Base-by-base conservation (phyloP, 2,113 vertebrate genomes). In the Helogale parvula region DNA sequence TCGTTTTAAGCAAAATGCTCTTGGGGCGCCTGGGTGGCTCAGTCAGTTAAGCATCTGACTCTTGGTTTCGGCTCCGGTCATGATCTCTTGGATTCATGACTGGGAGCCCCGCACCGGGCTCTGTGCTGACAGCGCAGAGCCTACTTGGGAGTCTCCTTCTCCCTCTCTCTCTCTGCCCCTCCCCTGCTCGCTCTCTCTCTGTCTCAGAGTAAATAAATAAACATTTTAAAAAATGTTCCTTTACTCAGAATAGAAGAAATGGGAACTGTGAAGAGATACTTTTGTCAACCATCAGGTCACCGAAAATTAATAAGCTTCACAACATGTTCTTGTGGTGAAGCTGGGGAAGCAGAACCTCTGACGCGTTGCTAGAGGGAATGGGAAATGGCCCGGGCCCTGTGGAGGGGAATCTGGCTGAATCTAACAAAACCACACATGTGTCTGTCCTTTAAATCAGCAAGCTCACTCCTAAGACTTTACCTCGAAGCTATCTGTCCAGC, bases 381-480 rank as follows among this genome's bases (percentile, higher is more conserved):
- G 25, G n/a, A 31, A 82, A 68, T 4, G 27, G 52, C 13, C 2
- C 72, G 2, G 5, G 7, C 52, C 10, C 38, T 6, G 0, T 0
- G n/a, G 23, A 50, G 27, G 14, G 57, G 77, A 31, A 4, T 83
- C 9, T 38, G 35, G 25, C 29, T 19, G 9, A 4, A n/a, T 11
- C 19, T 41, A 41, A 25, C 25, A 50, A 60, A 60, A 68, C 57
- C n/a, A 21, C 35, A 8, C 23, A 13, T 9, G 0, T 31, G 3
- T 66, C 10, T 13, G 38, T 77, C 85, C 38, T 63, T 31, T 4
- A 25, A 15, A n/a, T 47, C 16, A 31, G 25, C 35, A 38, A 74
- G 31, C 23, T 14, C 45, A 25, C 21, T 15, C 10, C 0, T 6
- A 38, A 76, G 47, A 81, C 47, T 66, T 35, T 11, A 19, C 35